These are phyloP conservation scores for Platyrinchus mystaceus DNA, from an alignment of 2,797 vertebrate species.

Conservation along the genomic window DNA sequence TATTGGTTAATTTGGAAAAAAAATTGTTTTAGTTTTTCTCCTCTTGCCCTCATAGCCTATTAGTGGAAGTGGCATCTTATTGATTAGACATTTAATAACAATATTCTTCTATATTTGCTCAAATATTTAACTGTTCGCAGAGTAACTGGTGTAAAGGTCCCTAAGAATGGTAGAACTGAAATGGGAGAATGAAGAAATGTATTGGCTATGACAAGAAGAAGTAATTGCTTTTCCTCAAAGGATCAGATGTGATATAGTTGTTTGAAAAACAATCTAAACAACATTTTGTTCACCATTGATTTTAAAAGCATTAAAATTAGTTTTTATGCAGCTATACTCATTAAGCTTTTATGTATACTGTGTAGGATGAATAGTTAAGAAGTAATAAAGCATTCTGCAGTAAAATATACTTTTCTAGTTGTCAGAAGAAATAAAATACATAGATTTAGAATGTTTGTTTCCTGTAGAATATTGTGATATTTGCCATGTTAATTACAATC, in stretches of 20 bases:
- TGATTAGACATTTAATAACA: conserved; percentile 61
- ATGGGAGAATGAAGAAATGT: conserved; percentile 64
- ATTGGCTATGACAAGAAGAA: conserved; percentile 71
- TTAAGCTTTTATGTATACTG: conserved; percentile 66
- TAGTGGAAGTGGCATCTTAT: conserved; percentile 50
- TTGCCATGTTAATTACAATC: conserved; percentile 73
- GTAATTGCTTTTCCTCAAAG: conserved; percentile 72
- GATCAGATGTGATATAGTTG: conserved; percentile 55
- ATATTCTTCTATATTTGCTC: conserved; percentile 37
- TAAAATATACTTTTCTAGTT: conserved; percentile 62
- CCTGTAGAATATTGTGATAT: conserved; percentile 55
- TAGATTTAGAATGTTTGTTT: conserved; percentile 57
- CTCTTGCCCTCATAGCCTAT: not conserved
- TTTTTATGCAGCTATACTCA: conserved; percentile 69
- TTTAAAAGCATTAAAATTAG: conserved; percentile 77
- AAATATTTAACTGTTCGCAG: conserved; percentile 65
- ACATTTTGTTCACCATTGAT: conserved; percentile 74
- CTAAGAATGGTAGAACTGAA: conserved; percentile 42
- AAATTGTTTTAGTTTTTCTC: not conserved
- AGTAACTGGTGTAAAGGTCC: conserved; percentile 17
- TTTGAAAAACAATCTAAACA: conserved; percentile 71
- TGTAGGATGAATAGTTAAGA: conserved; percentile 64
- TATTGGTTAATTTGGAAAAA: conserved; percentile 39
- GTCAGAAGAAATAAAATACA: conserved; percentile 63
- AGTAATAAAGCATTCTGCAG: conserved; percentile 66